Conservation (phyloP, 2,113 vertebrate species). For the Callospermophilus lateralis region DNA sequence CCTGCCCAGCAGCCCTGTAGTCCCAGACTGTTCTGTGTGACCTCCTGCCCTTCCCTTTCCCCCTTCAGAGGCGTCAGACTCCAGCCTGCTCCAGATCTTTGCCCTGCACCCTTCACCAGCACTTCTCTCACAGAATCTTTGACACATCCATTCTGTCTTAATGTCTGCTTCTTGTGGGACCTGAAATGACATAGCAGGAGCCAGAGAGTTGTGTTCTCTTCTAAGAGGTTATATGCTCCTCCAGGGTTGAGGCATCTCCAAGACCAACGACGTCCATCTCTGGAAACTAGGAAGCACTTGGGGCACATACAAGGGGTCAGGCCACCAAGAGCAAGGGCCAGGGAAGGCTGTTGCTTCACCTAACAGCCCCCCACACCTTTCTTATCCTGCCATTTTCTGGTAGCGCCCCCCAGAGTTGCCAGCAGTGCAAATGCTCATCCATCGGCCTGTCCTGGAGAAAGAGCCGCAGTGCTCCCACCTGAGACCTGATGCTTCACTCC, state of each 20-base stretch:
- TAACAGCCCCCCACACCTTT: neutral
- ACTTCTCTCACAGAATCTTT: neutral
- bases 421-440: slow-evolving; percentile 35
- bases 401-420: slow-evolving; percentile 52
- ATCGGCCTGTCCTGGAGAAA: slow-evolving; percentile 66
- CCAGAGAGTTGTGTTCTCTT: neutral
- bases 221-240: neutral
- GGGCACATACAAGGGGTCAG: neutral
- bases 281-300: neutral
- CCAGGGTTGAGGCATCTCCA: neutral
- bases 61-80: neutral
- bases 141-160: neutral
- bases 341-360: neutral
- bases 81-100: neutral
- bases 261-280: neutral
- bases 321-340: neutral
- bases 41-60: no score
- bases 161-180: neutral
- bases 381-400: slow-evolving; percentile 55
- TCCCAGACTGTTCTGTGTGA: neutral
- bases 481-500: slow-evolving; percentile 55
- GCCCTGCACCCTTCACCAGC: neutral
- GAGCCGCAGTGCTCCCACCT: slow-evolving; percentile 67
- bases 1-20: neutral
- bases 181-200: neutral